These are phyloP conservation scores for Pelusios castaneus DNA, from an alignment of 2,113 vertebrate genomes.

Conservation along the genomic window DNA sequence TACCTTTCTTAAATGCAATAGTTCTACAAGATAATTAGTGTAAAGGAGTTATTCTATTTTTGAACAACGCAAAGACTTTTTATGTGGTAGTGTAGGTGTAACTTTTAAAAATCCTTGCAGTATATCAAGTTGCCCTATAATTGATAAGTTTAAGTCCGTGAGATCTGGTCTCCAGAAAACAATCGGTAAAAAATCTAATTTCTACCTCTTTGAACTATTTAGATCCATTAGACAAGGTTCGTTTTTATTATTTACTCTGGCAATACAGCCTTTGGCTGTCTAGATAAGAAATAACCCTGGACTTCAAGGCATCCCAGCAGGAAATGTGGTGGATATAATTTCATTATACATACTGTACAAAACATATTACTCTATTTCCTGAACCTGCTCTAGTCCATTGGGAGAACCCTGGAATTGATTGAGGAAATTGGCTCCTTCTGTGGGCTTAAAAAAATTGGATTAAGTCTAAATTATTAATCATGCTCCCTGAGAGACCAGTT, in stretches of 20 bases:
- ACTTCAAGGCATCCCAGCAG: constrained; percentile 45
- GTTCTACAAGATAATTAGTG: constrained; percentile 51
- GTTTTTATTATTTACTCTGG: constrained; percentile 57
- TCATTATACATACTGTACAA: constrained; percentile 18
- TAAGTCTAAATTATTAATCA: constrained; percentile 24
- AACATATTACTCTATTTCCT: constrained; percentile 26
- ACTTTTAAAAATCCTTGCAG: constrained; percentile 19
- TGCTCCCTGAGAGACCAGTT: background rate
- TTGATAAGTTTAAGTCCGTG: background rate
- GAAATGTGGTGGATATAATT: constrained; percentile 40
- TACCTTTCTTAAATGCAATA: constrained; percentile 1
- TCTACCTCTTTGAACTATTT: constrained; percentile 12
- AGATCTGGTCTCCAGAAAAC: background rate
- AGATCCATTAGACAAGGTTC: constrained; percentile 23
- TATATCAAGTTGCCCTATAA: background rate
- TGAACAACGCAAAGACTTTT: constrained; percentile 7
- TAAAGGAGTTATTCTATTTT: constrained; percentile 22
- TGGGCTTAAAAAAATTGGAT: background rate
- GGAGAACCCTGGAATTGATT: constrained; percentile 1
- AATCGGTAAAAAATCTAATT: background rate
- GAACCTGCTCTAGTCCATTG: constrained; percentile 6
- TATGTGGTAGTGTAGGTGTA: background rate
- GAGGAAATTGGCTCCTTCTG: constrained; percentile 26
- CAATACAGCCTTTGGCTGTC: background rate
- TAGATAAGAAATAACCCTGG: constrained; percentile 48